phyloP scores from a whole-genome alignment of 2,888 invertebrate genomes.

The Drosophila cognata region DNA sequence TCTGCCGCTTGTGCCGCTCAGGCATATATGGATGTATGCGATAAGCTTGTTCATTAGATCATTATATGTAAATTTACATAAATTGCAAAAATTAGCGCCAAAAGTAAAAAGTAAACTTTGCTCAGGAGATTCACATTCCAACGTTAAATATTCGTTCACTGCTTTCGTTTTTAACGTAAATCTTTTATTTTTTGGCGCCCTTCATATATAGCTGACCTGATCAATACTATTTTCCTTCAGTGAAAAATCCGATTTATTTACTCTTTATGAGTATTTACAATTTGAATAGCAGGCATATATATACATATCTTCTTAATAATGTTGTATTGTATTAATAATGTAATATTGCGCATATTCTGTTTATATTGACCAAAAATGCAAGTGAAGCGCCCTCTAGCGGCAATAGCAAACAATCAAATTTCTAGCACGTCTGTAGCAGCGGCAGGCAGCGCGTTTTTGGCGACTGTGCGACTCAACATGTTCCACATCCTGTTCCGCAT shows the following conservation, averaged over 20 bases:
- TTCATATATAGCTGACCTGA: neutral
- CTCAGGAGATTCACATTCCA: neutral
- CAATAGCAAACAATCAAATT: conserved; percentile 16
- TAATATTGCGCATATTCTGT: neutral
- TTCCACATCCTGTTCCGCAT: neutral
- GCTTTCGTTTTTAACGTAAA: conserved; percentile 3
- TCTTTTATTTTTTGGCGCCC: conserved; percentile 10
- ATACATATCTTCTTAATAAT: neutral
- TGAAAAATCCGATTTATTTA: neutral
- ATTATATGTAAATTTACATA: conserved; percentile 12
- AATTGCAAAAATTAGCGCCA: conserved; percentile 6
- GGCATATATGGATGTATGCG: conserved; percentile 9
- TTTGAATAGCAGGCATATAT: neutral
- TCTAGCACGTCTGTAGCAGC: conserved; percentile 9
- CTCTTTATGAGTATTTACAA: neutral
- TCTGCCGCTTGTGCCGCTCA: conserved; percentile 2
- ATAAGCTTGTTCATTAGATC: conserved; percentile 37
- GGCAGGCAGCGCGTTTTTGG: conserved; percentile 32
- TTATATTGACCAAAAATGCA: neutral
- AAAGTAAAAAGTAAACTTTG: conserved; percentile 6
- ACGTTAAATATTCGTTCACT: conserved; percentile 3
- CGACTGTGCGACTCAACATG: conserved; percentile 3
- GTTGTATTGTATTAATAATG: too few species aligned
- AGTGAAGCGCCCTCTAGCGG: neutral
- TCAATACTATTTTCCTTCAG: neutral